Evolutionary conservation across 2,888 invertebrate species (phyloP), one percentile per base, ranked within the genome.

Genomic region (Calliphora vomitoria): DNA sequence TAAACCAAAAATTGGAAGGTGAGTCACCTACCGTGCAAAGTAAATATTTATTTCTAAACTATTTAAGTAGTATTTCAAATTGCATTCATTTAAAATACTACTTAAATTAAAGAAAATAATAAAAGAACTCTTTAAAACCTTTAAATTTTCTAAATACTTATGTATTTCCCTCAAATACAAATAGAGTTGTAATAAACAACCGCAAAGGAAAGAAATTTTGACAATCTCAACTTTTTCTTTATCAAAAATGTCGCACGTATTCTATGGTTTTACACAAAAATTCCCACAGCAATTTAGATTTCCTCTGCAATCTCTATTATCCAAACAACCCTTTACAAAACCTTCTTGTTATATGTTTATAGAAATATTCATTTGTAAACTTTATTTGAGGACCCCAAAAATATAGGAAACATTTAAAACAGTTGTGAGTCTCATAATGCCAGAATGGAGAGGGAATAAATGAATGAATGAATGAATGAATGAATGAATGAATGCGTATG

Each of bases 211-310:
- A 35, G 35, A 4, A 35, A 35, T 35, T 4, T 35, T 5, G 0
- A 35, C 4, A 35, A 35, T 35, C 35, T 35, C 0, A 35, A 35
- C 35, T 6, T 35, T 35, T 35, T 35, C 35, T 35, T 35, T 35
- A 5, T 35, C 35, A 35, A 31, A 41, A 66, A 66, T 66, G 44
- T 44, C 38, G 20, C 64, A 64, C 64, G 64, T 64, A n/a, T 11
- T 53, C 15, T 44, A 31, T 68, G 78, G n/a, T 55, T 66, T 82
- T 44, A 74, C 41, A 41, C 41, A 66, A 35, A 74, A 64, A 74
- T 82, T 74, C 74, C 66, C 55, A 44, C 38, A 55, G 44, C 78
- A 82, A 55, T 82, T 74, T 64, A 20, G 31, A 64, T 64, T 55
- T 55, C 15, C 55, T 58, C 58, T 60, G n/a, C 10, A 58, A 13